Evolutionary conservation across 2,888 invertebrate genomes (phyloP).

Genomic region (Idaea straminata): DNA sequence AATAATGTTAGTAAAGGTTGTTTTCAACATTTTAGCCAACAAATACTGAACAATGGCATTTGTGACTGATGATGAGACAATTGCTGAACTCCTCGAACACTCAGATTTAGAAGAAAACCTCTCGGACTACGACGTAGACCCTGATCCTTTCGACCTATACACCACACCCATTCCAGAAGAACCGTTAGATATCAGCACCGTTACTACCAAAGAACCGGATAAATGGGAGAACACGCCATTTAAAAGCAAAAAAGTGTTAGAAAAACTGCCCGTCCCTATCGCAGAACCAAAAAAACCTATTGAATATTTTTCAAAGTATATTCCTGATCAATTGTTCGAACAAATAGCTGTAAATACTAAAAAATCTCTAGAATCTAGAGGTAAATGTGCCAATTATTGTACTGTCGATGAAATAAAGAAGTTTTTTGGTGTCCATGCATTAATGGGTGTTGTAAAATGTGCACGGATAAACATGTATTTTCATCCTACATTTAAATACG

Average conservation of each 20-base stretch:
- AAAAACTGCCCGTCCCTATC: constrained; percentile 7
- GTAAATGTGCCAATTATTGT: constrained; percentile 14
- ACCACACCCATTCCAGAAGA: constrained; percentile 9
- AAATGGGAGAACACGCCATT: constrained; percentile 19
- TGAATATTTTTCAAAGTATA: constrained; percentile 19
- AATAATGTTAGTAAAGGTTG: neutral
- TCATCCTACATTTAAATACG: constrained; percentile 16
- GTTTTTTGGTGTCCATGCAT: constrained; percentile 19
- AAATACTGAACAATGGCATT: constrained; percentile 10
- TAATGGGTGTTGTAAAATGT: constrained; percentile 21
- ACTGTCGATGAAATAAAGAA: constrained; percentile 12
- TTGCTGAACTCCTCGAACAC: constrained; percentile 29
- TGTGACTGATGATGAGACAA: constrained; percentile 16
- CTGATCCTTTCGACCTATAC: constrained; percentile 15
- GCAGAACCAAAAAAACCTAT: constrained; percentile 14
- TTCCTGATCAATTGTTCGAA: constrained; percentile 22
- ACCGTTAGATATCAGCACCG: neutral
- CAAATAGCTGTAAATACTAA: constrained; percentile 17
- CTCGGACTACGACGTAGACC: constrained; percentile 12
- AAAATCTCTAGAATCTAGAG: constrained; percentile 9
- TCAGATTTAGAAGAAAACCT: constrained; percentile 21
- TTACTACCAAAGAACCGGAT: neutral
- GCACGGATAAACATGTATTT: constrained; percentile 19
- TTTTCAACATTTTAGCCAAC: neutral
- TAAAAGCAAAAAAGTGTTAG: constrained; percentile 10